Conservation (phyloP, 2,797 vertebrate genomes). For the Gallinago solitaria region DNA sequence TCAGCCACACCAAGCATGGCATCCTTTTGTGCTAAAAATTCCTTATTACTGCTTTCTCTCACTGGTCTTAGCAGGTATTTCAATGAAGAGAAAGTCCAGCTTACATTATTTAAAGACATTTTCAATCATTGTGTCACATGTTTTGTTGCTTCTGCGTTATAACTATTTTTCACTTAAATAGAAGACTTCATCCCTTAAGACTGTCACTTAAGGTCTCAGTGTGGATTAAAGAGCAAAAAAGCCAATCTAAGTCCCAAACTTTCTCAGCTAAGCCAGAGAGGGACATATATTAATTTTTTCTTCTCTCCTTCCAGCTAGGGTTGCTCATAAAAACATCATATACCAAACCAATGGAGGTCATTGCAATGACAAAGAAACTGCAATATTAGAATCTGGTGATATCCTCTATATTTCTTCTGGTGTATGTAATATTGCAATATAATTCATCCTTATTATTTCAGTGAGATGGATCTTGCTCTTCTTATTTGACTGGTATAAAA, state of each 20-base stretch:
- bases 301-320: neutral
- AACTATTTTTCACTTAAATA: neutral
- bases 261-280: neutral
- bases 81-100: neutral
- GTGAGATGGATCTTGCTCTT: neutral
- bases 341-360: neutral
- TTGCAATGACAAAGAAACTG: neutral
- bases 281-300: neutral
- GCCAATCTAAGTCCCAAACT: neutral
- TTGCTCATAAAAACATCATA: neutral
- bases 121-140: neutral
- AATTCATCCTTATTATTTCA: neutral
- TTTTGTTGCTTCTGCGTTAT: neutral
- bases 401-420: neutral
- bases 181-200: neutral
- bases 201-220: neutral
- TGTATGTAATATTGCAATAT: neutral
- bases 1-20: neutral
- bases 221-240: neutral
- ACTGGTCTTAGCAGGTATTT: neutral
- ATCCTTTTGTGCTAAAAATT: neutral
- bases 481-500: neutral
- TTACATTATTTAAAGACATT: neutral
- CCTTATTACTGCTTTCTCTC: neutral
- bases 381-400: neutral